Percentiles rank a stretch among this genome's conserved stretches.
Evolutionary conservation across 2,797 vertebrate genomes (phyloP).

Genomic region (Brachyalestes nurse): DNA sequence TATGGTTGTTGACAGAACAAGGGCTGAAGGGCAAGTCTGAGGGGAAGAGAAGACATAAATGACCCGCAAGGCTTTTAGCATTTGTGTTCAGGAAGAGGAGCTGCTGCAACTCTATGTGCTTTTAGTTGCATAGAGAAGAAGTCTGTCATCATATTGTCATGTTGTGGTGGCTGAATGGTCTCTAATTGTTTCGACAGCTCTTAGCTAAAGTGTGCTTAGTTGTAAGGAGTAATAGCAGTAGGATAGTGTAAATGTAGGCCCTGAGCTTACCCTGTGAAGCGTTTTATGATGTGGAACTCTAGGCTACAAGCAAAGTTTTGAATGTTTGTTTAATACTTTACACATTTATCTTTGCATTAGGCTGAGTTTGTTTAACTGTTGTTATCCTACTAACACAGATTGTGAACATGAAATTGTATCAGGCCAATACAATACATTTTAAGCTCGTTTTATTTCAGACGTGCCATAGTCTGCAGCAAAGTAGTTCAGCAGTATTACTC

Average conservation of each 20-base stretch:
- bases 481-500: too few species aligned
- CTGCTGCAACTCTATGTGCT: slow-evolving; percentile 10
- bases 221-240: slow-evolving; percentile 2
- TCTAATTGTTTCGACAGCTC: slow-evolving; percentile 11
- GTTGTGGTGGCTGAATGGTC: background rate
- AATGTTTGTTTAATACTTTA: too few species aligned
- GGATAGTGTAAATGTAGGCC: slow-evolving; percentile 14
- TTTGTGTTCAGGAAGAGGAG: slow-evolving; percentile 4
- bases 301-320: background rate
- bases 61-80: slow-evolving; percentile 3
- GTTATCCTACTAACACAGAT: too few species aligned
- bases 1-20: background rate
- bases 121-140: slow-evolving; percentile 11
- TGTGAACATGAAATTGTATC: too few species aligned
- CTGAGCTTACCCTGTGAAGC: background rate
- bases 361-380: too few species aligned
- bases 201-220: slow-evolving; percentile 2
- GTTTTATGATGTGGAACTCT: background rate
- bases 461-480: too few species aligned
- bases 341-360: too few species aligned
- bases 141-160: slow-evolving; percentile 21
- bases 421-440: too few species aligned
- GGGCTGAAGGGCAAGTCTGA: background rate
- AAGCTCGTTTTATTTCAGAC: too few species aligned
- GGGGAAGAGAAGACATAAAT: background rate